Percentiles rank a stretch among this genome's conserved stretches.
Evolutionary conservation across 2,113 vertebrate genomes (phyloP).

Genomic region (Actinemys pallida): DNA sequence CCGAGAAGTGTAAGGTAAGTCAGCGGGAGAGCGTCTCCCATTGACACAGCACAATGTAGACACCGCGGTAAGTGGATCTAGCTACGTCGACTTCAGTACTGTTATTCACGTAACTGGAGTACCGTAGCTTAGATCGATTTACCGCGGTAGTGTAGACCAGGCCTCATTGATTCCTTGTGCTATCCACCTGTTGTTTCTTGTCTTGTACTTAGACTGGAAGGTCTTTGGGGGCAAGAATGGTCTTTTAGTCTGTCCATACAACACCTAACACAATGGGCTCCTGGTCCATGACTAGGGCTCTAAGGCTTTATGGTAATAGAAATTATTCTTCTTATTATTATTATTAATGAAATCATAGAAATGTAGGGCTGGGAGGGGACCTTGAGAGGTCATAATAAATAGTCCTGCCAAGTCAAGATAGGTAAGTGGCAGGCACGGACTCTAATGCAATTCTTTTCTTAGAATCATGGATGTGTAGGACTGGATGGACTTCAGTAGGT

Average conservation of each 20-base stretch:
- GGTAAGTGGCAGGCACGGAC: not conserved
- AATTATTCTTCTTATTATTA: not conserved
- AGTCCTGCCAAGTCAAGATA: not conserved
- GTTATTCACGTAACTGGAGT: too few species aligned
- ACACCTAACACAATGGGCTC: not conserved
- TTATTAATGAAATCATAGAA: not conserved
- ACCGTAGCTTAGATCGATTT: too few species aligned
- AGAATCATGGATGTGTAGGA: not conserved
- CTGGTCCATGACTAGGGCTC: not conserved
- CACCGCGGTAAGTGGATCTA: too few species aligned
- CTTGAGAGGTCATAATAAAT: not conserved
- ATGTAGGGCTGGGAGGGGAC: not conserved
- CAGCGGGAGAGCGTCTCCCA: too few species aligned
- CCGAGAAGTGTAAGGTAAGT: too few species aligned
- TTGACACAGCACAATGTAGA: too few species aligned
- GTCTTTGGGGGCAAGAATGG: not conserved
- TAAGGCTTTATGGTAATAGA: not conserved
- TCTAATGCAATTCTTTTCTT: not conserved
- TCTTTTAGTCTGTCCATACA: not conserved
- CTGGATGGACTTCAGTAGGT: not conserved
- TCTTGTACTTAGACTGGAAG: not conserved
- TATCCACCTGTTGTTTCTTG: not conserved
- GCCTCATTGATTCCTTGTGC: not conserved
- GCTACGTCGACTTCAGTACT: too few species aligned
- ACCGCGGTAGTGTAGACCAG: too few species aligned